A percentile compares a stretch with the other conserved stretches of the same genome.
Evolutionary conservation across 2,113 vertebrate genomes (phyloP).

Genomic region (Blennius ocellaris): DNA sequence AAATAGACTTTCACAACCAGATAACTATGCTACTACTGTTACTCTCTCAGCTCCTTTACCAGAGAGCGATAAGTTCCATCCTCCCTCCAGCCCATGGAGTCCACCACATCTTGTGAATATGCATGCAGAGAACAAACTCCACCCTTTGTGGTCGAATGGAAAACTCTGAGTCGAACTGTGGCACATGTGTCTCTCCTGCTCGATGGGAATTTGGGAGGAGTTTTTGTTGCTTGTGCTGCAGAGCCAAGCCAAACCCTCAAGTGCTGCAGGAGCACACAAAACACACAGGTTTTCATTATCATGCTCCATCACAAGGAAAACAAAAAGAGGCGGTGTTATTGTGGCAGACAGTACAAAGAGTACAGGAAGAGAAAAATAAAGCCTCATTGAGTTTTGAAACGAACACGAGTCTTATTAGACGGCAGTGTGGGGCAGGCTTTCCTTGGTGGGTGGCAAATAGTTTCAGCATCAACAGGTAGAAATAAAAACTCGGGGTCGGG

Average conservation of each 20-base stretch:
- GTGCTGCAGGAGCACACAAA: conserved; percentile 3
- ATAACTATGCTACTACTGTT: neutral
- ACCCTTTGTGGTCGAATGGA: conserved; percentile 54
- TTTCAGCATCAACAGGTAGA: no score
- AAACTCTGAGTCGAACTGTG: conserved; percentile 66
- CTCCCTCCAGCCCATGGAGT: conserved; percentile 6
- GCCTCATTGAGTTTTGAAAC: neutral
- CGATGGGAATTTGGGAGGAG: conserved; percentile 43
- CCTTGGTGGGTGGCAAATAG: no score
- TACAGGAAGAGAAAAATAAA: neutral
- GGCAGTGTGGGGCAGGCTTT: no score
- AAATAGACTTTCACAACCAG: no score
- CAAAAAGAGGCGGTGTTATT: neutral
- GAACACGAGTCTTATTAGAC: neutral
- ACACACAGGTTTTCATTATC: neutral
- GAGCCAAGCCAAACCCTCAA: conserved; percentile 17
- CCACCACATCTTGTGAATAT: conserved; percentile 44
- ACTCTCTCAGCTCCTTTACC: neutral
- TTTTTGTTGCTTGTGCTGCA: conserved; percentile 23
- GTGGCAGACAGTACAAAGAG: neutral
- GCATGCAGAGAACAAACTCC: conserved; percentile 39
- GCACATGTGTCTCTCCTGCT: conserved; percentile 53
- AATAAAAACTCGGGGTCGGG: no score
- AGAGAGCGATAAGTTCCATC: neutral
- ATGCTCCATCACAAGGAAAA: neutral